phyloP scores from a whole-genome alignment of 1,140 invertebrate species.

The Gryon sp. region DNA sequence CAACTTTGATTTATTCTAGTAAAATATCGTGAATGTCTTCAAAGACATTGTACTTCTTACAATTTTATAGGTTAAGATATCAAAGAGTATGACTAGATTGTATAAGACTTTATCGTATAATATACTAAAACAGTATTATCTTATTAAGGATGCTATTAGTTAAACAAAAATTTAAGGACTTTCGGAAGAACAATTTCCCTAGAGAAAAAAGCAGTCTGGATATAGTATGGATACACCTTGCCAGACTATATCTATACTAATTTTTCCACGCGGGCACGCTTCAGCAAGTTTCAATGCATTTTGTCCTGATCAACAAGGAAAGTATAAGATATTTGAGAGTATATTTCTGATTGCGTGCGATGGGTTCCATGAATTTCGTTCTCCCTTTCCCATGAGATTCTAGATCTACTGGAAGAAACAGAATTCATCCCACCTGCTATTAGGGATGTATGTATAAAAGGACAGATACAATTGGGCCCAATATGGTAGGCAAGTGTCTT shows the following conservation, averaged over 20 bases:
- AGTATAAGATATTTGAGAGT: slow-evolving; percentile 64
- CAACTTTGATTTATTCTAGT: too few relatives aligned
- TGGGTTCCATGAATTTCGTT: slow-evolving; percentile 56
- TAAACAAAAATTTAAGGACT: slow-evolving; percentile 47
- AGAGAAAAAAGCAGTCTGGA: too few relatives aligned
- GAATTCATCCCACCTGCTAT: slow-evolving; percentile 64
- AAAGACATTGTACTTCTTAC: too few relatives aligned
- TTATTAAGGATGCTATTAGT: slow-evolving; percentile 10
- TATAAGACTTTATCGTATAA: too few relatives aligned
- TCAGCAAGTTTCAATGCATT: slow-evolving; percentile 71
- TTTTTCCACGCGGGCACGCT: slow-evolving; percentile 73
- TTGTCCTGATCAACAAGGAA: slow-evolving; percentile 71
- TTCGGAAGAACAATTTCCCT: slow-evolving; percentile 22
- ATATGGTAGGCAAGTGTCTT: slow-evolving; percentile 28
- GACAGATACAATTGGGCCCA: slow-evolving; percentile 27
- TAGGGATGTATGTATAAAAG: slow-evolving; percentile 62
- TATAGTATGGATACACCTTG: too few relatives aligned
- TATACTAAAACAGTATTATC: too few relatives aligned
- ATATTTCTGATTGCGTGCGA: slow-evolving; percentile 23
- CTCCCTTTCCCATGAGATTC: slow-evolving; percentile 49
- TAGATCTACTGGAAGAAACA: slow-evolving; percentile 62
- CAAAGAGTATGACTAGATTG: too few relatives aligned
- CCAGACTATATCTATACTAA: too few relatives aligned
- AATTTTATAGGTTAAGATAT: too few relatives aligned
- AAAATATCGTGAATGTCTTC: too few relatives aligned